These are phyloP conservation scores for Agrochola lota DNA, from an alignment of 2,888 invertebrate species.

Conservation along the genomic window DNA sequence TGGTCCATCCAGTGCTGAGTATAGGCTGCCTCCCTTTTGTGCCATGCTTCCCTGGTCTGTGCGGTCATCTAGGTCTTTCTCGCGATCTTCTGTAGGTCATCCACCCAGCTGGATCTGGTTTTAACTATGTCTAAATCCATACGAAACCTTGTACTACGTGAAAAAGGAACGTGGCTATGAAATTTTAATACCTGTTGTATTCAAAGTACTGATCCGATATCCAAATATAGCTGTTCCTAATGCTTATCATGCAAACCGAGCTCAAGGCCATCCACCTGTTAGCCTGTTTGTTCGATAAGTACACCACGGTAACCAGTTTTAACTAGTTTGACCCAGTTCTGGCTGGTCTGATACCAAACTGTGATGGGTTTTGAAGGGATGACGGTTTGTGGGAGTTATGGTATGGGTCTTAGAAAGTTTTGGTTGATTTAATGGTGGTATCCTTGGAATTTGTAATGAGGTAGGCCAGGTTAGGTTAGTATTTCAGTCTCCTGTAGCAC, in stretches of 20 bases:
- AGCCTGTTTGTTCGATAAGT: conserved; percentile 62
- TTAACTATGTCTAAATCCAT: neutral
- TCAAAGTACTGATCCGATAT: neutral
- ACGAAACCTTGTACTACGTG: conserved; percentile 1
- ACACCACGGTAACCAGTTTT: conserved; percentile 59
- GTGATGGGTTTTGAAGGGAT: conserved; percentile 13
- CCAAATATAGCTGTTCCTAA: conserved; percentile 34
- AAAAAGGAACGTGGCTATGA: neutral
- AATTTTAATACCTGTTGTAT: conserved; percentile 42
- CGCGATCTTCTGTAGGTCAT: too few relatives aligned
- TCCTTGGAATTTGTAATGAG: neutral
- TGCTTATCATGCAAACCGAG: conserved; percentile 28
- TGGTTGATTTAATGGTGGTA: neutral
- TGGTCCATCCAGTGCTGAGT: too few relatives aligned
- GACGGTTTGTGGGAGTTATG: neutral
- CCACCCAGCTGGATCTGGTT: too few relatives aligned
- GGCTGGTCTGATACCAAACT: conserved; percentile 11
- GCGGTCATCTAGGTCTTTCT: too few relatives aligned
- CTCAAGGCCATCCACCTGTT: conserved; percentile 61
- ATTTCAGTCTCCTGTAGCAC: neutral
- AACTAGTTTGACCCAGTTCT: conserved; percentile 64
- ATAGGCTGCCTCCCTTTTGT: too few relatives aligned
- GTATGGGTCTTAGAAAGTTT: neutral
- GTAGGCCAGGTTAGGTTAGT: neutral
- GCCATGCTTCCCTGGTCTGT: too few relatives aligned